These are phyloP conservation scores for Dipodomys spectabilis DNA, from an alignment of 2,113 vertebrate species.

Conservation along the genomic window DNA sequence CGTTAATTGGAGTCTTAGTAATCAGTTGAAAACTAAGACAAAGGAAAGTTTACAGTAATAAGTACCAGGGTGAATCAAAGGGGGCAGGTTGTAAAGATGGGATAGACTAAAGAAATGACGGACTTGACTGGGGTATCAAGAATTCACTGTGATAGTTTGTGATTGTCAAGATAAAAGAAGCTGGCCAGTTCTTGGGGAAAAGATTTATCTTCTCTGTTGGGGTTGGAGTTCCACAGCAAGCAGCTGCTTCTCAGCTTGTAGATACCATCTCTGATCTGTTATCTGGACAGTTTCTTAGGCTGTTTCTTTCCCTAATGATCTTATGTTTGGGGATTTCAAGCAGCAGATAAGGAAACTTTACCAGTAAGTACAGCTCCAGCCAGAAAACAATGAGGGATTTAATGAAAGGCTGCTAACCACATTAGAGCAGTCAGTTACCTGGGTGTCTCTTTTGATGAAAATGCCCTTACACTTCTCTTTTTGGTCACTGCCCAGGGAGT, in stretches of 20 bases:
- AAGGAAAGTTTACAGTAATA: slow-evolving; percentile 21
- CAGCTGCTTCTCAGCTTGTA: background rate
- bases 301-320: slow-evolving; percentile 42
- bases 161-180: slow-evolving; percentile 31
- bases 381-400: background rate
- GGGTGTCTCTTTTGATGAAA: slow-evolving; percentile 56
- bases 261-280: background rate
- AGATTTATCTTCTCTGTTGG: background rate
- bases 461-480: background rate
- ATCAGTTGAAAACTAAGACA: background rate
- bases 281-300: background rate
- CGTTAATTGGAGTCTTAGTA: background rate
- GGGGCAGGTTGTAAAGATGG: background rate
- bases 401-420: background rate
- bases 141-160: slow-evolving; percentile 3
- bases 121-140: slow-evolving; percentile 5
- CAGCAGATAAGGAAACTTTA: slow-evolving; percentile 47
- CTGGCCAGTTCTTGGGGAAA: slow-evolving; percentile 3
- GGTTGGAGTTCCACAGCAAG: slow-evolving; percentile 4
- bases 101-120: slow-evolving; percentile 29
- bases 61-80: background rate
- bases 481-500: slow-evolving; percentile 42
- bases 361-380: background rate
- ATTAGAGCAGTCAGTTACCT: slow-evolving; percentile 33
- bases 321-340: slow-evolving; percentile 11